Conservation (phyloP, 2,113 vertebrate genomes). For the Ictidomys tridecemlineatus region DNA sequence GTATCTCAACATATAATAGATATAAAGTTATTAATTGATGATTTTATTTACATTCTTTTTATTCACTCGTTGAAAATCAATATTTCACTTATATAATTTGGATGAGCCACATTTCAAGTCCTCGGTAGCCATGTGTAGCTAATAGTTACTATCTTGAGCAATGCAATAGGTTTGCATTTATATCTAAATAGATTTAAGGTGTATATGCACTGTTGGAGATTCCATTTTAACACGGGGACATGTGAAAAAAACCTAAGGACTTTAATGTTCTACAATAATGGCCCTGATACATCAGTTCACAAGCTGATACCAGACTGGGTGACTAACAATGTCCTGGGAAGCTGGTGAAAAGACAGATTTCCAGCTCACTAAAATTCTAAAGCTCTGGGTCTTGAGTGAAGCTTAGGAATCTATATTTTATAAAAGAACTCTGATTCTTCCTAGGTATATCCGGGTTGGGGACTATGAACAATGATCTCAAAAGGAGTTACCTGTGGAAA, state of each 20-base stretch:
- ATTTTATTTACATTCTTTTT: neutral
- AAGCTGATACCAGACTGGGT: neutral
- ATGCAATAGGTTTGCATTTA: neutral
- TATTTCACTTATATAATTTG: neutral
- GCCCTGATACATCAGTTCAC: neutral
- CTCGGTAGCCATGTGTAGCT: neutral
- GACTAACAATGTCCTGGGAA: neutral
- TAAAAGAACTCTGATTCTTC: constrained; percentile 15
- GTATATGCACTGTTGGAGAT: neutral
- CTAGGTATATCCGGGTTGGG: neutral
- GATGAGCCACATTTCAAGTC: neutral
- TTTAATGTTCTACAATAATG: neutral
- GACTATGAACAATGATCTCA: neutral
- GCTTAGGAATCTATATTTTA: neutral
- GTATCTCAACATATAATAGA: neutral
- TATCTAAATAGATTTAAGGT: neutral
- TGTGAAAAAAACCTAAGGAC: neutral
- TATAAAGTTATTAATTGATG: neutral
- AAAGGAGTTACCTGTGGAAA: neutral
- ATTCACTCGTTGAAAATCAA: neutral
- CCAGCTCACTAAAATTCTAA: neutral
- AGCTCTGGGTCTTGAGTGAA: neutral
- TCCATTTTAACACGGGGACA: neutral
- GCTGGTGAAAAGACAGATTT: neutral
- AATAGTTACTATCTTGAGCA: neutral